Conservation (phyloP, 2,113 vertebrate genomes). For the Oryzias curvinotus region DNA sequence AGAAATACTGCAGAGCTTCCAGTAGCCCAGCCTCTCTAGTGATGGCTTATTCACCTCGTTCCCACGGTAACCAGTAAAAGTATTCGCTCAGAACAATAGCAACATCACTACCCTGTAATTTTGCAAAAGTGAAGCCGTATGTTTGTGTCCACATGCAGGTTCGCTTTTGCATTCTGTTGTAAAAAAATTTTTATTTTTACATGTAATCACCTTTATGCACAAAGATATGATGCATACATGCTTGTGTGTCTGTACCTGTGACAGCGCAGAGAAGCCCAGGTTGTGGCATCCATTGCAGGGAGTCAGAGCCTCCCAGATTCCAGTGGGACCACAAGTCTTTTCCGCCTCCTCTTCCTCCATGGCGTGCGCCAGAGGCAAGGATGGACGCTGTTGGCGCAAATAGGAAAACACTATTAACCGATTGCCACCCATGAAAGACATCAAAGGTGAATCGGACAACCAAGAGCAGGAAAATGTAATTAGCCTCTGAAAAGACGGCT, state of each 20-base stretch:
- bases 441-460: too few relatives aligned
- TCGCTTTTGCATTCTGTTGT: too few relatives aligned
- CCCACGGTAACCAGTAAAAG: conserved; percentile 68
- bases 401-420: not conserved
- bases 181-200: too few relatives aligned
- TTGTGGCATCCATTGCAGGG: conserved; percentile 95
- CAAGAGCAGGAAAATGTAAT: too few relatives aligned
- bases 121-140: conserved; percentile 10
- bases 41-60: conserved; percentile 53
- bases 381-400: conserved; percentile 73
- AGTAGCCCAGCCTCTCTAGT: conserved; percentile 22
- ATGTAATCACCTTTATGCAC: too few relatives aligned
- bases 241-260: conserved; percentile 78
- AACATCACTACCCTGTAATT: conserved; percentile 44
- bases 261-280: conserved; percentile 87
- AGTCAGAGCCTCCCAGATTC: conserved; percentile 93
- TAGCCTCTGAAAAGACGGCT: too few relatives aligned
- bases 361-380: conserved; percentile 78
- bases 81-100: conserved; percentile 46
- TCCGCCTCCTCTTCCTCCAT: conserved; percentile 85
- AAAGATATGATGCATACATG: not conserved
- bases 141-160: conserved; percentile 5
- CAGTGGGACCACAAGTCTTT: conserved; percentile 87
- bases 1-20: conserved; percentile 9
- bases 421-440: not conserved